Conservation (phyloP, 2,797 vertebrate genomes). For the Ctenochaetus hawaiiensis region DNA sequence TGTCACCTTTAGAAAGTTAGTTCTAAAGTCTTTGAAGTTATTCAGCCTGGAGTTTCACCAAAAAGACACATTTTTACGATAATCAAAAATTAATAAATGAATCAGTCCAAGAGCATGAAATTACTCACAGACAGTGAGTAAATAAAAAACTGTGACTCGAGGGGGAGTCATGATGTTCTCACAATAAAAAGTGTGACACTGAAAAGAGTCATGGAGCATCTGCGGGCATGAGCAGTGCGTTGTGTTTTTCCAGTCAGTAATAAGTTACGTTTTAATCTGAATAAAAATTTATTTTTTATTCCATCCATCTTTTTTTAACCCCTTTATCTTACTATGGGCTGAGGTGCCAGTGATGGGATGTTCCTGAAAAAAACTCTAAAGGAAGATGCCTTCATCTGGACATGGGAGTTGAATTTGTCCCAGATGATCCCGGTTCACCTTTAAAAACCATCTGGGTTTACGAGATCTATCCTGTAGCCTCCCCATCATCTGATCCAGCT, state of each 20-base stretch:
- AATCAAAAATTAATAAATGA: slow-evolving; percentile 20
- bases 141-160: slow-evolving; percentile 28
- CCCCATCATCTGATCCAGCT: too few relatives aligned
- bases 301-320: too few relatives aligned
- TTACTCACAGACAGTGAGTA: slow-evolving; percentile 29
- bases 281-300: too few relatives aligned
- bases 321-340: too few relatives aligned
- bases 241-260: slow-evolving; percentile 38
- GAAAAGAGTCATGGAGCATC: slow-evolving; percentile 58
- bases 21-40: background rate
- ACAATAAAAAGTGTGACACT: slow-evolving; percentile 58
- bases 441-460: too few relatives aligned
- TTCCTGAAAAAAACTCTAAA: too few relatives aligned
- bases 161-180: slow-evolving; percentile 59
- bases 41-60: background rate
- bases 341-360: too few relatives aligned
- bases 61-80: background rate
- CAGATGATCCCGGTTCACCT: too few relatives aligned
- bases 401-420: too few relatives aligned
- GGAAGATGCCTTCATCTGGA: too few relatives aligned
- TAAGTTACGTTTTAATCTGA: background rate
- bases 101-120: slow-evolving; percentile 26
- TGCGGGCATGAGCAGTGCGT: slow-evolving; percentile 11
- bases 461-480: too few relatives aligned
- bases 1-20: slow-evolving; percentile 18